phyloP scores from a whole-genome alignment of 2,113 vertebrate species.

The Charina bottae region DNA sequence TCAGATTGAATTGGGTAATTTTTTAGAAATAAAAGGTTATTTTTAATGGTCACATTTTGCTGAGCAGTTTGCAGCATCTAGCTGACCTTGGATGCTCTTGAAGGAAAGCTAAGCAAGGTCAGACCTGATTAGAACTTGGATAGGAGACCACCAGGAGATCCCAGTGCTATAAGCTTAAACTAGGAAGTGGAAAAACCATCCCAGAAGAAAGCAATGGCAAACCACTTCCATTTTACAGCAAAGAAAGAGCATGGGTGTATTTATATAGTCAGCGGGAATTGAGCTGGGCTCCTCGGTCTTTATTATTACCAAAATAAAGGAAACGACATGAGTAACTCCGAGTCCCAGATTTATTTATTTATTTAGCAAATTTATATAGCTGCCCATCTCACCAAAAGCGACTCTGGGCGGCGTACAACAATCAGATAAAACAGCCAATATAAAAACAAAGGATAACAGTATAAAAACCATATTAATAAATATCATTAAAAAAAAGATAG shows the following conservation, averaged over 20 bases:
- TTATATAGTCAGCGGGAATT: background rate
- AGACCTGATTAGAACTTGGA: background rate
- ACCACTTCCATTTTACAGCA: background rate
- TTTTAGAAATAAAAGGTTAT: background rate
- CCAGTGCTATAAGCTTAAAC: background rate
- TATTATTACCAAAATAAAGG: background rate
- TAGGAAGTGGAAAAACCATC: background rate
- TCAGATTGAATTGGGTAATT: background rate
- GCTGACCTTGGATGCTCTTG: background rate
- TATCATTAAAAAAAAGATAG: too few relatives aligned
- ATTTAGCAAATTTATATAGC: too few relatives aligned
- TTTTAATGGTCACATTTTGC: background rate
- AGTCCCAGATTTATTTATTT: background rate
- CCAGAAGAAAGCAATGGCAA: background rate
- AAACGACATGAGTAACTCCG: background rate
- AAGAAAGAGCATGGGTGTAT: background rate
- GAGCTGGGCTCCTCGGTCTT: background rate
- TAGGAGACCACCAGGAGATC: background rate
- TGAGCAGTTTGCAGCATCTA: background rate
- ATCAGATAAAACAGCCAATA: too few relatives aligned
- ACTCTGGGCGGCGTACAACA: too few relatives aligned
- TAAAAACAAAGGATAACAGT: too few relatives aligned
- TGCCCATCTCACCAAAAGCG: too few relatives aligned
- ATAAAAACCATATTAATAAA: too few relatives aligned
- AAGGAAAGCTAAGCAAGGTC: background rate